Percentiles rank a stretch among this genome's conserved stretches.
Conservation (phyloP, 2,888 invertebrate genomes). For the Athrips mouffetella region DNA sequence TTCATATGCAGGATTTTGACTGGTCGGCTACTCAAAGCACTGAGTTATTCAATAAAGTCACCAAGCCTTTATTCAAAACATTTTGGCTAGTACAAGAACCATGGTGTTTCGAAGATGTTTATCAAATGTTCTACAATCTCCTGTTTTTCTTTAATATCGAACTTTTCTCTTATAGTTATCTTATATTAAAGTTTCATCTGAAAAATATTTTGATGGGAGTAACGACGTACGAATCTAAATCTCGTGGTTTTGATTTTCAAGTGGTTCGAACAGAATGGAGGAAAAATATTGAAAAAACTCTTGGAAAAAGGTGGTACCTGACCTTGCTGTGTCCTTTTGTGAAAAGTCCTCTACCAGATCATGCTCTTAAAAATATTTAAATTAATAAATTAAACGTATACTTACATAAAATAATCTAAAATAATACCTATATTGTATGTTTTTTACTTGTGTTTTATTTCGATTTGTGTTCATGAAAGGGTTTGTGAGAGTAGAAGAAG, state of each 20-base stretch:
- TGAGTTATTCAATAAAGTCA: conserved; percentile 31
- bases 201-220: conserved; percentile 72
- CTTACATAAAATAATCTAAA: too few relatives aligned
- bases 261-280: conserved; percentile 77
- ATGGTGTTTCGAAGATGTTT: background rate
- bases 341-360: conserved; percentile 77
- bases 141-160: background rate
- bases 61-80: conserved; percentile 42
- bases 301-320: conserved; percentile 85
- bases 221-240: conserved; percentile 63
- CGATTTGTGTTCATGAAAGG: too few relatives aligned
- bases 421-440: too few relatives aligned
- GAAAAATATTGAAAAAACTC: conserved; percentile 81
- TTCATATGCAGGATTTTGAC: too few relatives aligned
- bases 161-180: conserved; percentile 16
- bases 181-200: conserved; percentile 50
- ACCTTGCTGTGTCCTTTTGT: conserved; percentile 84
- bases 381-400: background rate
- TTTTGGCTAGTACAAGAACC: conserved; percentile 18
- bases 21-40: conserved; percentile 34
- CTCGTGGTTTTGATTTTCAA: conserved; percentile 65
- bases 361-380: background rate
- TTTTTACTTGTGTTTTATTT: too few relatives aligned
- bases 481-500: too few relatives aligned
- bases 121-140: background rate